These are phyloP conservation scores for Cirrhinus molitorella DNA, from an alignment of 2,797 vertebrate species.

Conservation along the genomic window DNA sequence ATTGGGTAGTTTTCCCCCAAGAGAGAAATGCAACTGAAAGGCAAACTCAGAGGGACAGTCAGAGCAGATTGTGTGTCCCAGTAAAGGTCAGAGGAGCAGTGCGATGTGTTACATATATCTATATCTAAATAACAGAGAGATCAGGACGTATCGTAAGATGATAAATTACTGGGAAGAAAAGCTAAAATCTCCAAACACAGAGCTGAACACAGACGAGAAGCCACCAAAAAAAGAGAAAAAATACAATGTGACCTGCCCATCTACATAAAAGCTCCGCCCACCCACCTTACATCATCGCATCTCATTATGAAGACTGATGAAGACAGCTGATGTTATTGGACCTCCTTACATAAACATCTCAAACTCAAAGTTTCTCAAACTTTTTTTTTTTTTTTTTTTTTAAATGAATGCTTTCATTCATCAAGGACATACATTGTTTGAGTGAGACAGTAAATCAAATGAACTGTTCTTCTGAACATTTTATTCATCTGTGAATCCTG, in stretches of 20 bases:
- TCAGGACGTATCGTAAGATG: neutral
- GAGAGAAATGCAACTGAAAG: neutral
- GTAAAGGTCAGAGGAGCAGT: neutral
- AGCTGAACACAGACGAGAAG: neutral
- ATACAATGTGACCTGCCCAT: neutral
- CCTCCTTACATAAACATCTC: neutral
- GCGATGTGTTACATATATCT: neutral
- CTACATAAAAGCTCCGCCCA: neutral
- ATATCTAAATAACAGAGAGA: neutral
- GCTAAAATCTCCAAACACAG: neutral
- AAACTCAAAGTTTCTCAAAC: too few relatives aligned
- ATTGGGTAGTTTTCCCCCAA: neutral
- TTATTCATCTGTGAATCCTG: too few relatives aligned
- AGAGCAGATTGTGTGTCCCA: neutral
- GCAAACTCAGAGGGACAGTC: neutral
- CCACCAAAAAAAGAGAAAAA: neutral
- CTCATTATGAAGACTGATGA: neutral
- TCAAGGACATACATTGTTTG: neutral
- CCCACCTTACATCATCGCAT: neutral
- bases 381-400: neutral
- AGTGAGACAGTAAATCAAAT: too few relatives aligned
- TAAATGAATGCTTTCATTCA: neutral
- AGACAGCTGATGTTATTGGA: neutral
- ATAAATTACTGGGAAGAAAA: neutral
- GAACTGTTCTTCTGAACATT: too few relatives aligned